Base-by-base conservation (phyloP, 2,797 vertebrate species). In the Melanotaenia pygmaea region DNA sequence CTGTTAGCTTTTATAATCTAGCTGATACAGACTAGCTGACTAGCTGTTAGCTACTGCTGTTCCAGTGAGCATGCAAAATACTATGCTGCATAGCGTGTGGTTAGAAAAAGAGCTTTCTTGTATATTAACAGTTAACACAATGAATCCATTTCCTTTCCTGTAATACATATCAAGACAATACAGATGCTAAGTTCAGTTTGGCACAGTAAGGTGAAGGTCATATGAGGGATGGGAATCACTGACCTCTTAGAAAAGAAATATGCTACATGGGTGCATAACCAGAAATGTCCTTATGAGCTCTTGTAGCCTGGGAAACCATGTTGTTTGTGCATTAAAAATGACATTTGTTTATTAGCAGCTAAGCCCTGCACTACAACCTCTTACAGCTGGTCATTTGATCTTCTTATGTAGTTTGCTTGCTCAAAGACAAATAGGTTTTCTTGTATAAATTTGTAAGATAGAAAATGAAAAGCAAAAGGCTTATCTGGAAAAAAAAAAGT, bases 121-220 rank as follows among this genome's bases (percentile, higher is more conserved):
- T 54, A 43, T 57, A 64, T 64, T 35, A 45, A 54, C 22, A 71
- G 24, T 22, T 47, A 12, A 22, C 75, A 32, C 73, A 72, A 4
- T 45, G 11, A 69, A 61, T 61, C 24, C 11, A 35, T 40, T 59
- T 61, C 0, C 1, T 34, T 67, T 64, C 13, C 56, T 9, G 2
- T 26, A 1, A 63, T 63, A 53, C 30, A 8, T 43, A 30, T 51
- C 50, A 30, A 26, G 28, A n/a, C n/a, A 10, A 16, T 45, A 45
- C 3, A 50, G 18, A 22, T 50, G 13, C 8, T 26, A 20, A 30
- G 40, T 11, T 30, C 13, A 51, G n/a, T 26, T 64, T 40, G 24
- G 40, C 40, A n/a, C 60, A 43, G 54, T 35, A 53, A n/a, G 18
- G n/a, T 43, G 22, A 45, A 14, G 32, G 22, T 45, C 32, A 22